phyloP scores from a whole-genome alignment of 2,113 vertebrate species.

The Dissostichus mawsoni region DNA sequence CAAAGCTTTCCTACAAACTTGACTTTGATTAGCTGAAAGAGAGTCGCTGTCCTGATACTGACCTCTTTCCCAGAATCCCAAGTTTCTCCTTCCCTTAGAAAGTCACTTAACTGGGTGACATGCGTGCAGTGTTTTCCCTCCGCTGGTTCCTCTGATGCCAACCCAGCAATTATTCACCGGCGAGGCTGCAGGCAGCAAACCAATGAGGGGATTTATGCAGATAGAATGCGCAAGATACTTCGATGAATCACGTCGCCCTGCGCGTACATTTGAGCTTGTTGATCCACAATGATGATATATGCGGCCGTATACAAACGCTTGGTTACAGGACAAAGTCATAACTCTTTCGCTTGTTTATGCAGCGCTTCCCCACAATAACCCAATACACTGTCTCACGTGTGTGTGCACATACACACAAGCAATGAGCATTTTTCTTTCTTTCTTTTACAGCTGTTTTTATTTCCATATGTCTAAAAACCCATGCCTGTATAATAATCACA shows the following conservation, averaged over 20 bases:
- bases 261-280: constrained; percentile 73
- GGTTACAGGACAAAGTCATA: constrained; percentile 62
- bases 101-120: constrained; percentile 42
- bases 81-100: constrained; percentile 2
- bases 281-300: constrained; percentile 74
- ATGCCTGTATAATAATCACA: too few species aligned
- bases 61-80: constrained; percentile 3
- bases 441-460: too few species aligned
- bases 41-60: constrained; percentile 43
- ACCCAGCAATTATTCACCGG: constrained; percentile 69
- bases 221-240: constrained; percentile 56
- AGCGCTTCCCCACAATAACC: not conserved
- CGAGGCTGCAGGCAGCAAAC: constrained; percentile 62
- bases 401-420: not conserved
- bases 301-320: constrained; percentile 29
- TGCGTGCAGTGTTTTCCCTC: constrained; percentile 47
- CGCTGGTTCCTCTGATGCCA: constrained; percentile 44
- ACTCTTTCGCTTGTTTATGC: constrained; percentile 65
- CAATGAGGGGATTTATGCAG: constrained; percentile 78
- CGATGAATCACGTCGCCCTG: constrained; percentile 63
- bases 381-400: not conserved
- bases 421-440: not conserved
- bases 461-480: too few species aligned
- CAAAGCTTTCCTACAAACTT: constrained; percentile 16
- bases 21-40: constrained; percentile 46